These are phyloP conservation scores for Plotosus lineatus DNA, from an alignment of 2,113 vertebrate species.

Conservation along the genomic window DNA sequence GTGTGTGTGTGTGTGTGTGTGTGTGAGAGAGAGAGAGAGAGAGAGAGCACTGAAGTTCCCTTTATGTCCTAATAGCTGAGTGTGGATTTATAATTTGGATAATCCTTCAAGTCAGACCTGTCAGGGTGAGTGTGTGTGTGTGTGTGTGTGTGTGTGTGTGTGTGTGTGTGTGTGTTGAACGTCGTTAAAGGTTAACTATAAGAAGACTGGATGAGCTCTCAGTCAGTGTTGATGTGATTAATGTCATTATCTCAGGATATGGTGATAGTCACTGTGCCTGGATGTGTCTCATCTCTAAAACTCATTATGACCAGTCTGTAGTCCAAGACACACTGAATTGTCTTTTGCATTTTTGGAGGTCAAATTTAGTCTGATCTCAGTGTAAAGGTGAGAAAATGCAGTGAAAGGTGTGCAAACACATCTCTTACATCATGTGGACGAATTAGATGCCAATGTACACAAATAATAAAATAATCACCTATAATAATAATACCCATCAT, in stretches of 20 bases:
- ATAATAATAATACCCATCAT: no score
- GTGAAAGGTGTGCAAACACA: neutral
- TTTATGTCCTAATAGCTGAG: neutral
- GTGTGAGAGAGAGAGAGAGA: neutral
- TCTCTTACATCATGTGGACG: neutral
- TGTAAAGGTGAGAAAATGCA: neutral
- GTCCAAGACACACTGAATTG: neutral
- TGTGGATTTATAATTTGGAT: neutral
- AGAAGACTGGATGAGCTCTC: neutral
- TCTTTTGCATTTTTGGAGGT: neutral
- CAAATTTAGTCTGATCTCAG: neutral
- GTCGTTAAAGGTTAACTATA: neutral
- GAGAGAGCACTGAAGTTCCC: neutral
- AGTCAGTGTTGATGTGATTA: neutral
- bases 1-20: slow-evolving; percentile 20
- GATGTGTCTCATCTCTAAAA: neutral
- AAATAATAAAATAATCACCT: no score
- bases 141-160: slow-evolving; percentile 11
- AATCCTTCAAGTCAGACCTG: neutral
- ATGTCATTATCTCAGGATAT: neutral
- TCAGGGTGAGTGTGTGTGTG: slow-evolving; percentile 8
- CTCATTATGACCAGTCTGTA: neutral
- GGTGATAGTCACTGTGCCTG: neutral
- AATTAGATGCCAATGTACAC: neutral
- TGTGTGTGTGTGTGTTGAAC: neutral